Percentiles rank a stretch among this genome's conserved stretches.
phyloP scores from a whole-genome alignment of 2,113 vertebrate species.

The Halichoeres trimaculatus region DNA sequence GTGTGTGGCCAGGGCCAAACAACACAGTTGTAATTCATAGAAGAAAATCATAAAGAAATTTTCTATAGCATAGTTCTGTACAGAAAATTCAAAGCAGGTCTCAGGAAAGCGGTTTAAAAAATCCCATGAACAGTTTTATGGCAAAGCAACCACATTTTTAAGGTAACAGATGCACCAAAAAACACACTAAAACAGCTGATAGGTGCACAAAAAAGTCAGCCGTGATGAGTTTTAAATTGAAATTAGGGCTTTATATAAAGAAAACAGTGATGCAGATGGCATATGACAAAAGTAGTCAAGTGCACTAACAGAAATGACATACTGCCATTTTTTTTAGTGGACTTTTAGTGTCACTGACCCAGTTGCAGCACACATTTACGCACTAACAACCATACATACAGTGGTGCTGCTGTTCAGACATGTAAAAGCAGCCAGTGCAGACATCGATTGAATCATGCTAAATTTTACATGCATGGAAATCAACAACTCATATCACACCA shows the following conservation, averaged over 20 bases:
- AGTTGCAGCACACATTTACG: constrained; percentile 14
- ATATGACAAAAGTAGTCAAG: background rate
- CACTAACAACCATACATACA: constrained; percentile 1
- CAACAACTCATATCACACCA: constrained; percentile 19
- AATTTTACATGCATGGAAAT: constrained; percentile 42
- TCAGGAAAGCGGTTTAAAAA: background rate
- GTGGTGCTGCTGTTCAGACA: constrained; percentile 22
- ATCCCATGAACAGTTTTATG: background rate
- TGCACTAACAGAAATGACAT: constrained; percentile 8
- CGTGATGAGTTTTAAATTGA: constrained; percentile 7
- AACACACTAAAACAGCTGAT: background rate
- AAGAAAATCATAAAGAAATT: background rate
- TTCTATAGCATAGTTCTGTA: background rate
- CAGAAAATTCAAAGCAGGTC: background rate
- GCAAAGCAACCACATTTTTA: background rate
- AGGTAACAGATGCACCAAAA: constrained; percentile 1
- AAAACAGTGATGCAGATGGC: constrained; percentile 7
- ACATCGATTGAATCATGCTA: constrained; percentile 12
- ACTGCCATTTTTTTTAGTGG: background rate
- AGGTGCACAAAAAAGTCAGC: constrained; percentile 4
- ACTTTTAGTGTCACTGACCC: constrained; percentile 19
- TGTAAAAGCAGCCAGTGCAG: constrained; percentile 21
- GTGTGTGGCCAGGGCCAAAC: constrained; percentile 5
- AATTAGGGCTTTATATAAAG: constrained; percentile 6
- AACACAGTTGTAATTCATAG: constrained; percentile 8